These are phyloP conservation scores for Tanypteryx hageni DNA, from an alignment of 2,888 invertebrate species.

Conservation along the genomic window DNA sequence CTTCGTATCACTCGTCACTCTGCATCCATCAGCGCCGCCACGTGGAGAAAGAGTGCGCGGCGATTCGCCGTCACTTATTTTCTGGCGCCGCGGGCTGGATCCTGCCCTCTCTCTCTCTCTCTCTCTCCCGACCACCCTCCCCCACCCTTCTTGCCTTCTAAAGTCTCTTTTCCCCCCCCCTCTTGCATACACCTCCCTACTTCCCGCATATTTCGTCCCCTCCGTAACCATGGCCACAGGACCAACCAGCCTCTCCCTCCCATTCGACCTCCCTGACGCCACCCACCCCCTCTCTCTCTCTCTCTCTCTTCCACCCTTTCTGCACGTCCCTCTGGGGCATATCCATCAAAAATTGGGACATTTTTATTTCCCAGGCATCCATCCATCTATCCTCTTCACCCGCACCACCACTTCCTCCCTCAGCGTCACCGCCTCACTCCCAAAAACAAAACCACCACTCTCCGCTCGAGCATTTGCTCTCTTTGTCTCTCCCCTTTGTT, in stretches of 20 bases:
- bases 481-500: background rate
- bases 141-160: background rate
- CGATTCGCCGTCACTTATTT: background rate
- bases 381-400: background rate
- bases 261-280: background rate
- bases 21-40: background rate
- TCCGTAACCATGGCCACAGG: background rate
- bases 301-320: background rate
- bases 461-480: background rate
- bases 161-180: background rate
- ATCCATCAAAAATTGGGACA: conserved; percentile 26
- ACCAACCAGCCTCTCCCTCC: background rate
- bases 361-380: conserved; percentile 13
- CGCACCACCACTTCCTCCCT: background rate
- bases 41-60: background rate
- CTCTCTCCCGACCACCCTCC: too few species aligned
- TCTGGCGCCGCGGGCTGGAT: background rate
- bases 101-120: background rate
- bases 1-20: background rate
- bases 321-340: background rate
- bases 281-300: background rate
- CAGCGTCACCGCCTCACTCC: background rate
- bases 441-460: background rate
- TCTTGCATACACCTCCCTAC: background rate
- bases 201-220: background rate